These are phyloP conservation scores for Zosterops pallidus DNA, from an alignment of 2,113 vertebrate genomes.

Conservation along the genomic window DNA sequence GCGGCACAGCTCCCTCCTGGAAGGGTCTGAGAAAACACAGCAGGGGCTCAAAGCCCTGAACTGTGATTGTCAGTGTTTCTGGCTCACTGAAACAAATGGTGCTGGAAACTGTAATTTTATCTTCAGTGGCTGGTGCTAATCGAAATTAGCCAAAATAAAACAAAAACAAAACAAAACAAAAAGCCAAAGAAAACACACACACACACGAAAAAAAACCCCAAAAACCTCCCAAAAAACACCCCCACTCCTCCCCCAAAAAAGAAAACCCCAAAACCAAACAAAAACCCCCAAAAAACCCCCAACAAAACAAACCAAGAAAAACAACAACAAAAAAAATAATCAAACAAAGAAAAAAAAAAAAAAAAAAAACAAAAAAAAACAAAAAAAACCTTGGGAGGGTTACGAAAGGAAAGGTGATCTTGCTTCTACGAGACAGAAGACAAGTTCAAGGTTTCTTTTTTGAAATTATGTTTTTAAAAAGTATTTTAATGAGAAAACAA, in stretches of 20 bases:
- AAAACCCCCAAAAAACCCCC: too few species aligned
- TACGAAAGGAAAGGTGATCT: background rate
- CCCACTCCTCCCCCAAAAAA: too few species aligned
- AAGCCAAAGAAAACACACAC: too few species aligned
- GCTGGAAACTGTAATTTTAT: background rate
- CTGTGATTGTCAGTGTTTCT: background rate
- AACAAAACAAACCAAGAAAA: too few species aligned
- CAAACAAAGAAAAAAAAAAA: background rate
- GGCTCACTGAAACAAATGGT: background rate
- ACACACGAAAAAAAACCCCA: background rate
- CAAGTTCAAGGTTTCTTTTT: background rate
- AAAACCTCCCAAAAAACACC: too few species aligned
- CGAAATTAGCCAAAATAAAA: background rate
- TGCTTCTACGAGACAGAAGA: background rate
- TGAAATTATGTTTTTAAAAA: background rate
- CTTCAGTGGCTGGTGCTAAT: background rate
- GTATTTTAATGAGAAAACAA: background rate
- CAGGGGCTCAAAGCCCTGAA: background rate
- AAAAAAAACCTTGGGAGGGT: background rate
- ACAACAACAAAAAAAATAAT: too few species aligned
- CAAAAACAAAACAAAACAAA: background rate
- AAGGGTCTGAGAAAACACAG: background rate
- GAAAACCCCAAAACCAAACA: too few species aligned
- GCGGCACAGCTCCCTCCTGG: fast-evolving
- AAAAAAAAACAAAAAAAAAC: too few species aligned